phyloP scores from a whole-genome alignment of 2,888 invertebrate species.

The Eupithecia vulgata region DNA sequence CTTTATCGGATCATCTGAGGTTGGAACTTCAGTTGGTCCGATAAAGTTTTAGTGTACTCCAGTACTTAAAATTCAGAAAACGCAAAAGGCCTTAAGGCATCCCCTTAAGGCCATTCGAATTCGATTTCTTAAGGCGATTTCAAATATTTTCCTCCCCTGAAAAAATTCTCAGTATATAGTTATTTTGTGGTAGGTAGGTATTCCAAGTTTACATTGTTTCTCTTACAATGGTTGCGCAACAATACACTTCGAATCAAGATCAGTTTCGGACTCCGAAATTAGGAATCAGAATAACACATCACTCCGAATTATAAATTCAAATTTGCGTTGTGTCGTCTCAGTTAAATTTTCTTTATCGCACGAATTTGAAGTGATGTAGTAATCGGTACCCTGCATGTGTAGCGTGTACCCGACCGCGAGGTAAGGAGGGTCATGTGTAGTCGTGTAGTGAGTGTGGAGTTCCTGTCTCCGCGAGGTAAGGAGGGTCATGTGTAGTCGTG shows the following conservation, averaged over 20 bases:
- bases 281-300: background rate
- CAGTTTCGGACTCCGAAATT: background rate
- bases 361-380: constrained; percentile 36
- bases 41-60: too few species aligned
- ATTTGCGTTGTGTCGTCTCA: constrained; percentile 41
- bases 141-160: too few species aligned
- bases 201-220: background rate
- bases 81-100: too few species aligned
- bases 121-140: too few species aligned
- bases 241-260: background rate
- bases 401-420: constrained; percentile 23
- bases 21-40: too few species aligned
- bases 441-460: constrained; percentile 10
- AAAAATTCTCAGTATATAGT: too few species aligned
- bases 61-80: too few species aligned
- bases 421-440: constrained; percentile 19
- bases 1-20: too few species aligned
- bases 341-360: constrained; percentile 44
- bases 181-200: too few species aligned
- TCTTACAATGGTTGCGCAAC: background rate
- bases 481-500: constrained; percentile 13
- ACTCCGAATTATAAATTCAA: constrained; percentile 44
- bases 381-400: constrained; percentile 20
- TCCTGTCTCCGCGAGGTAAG: constrained; percentile 20
- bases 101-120: too few species aligned